Base-by-base conservation (phyloP, 2,113 vertebrate species). In the Uria lomvia region DNA sequence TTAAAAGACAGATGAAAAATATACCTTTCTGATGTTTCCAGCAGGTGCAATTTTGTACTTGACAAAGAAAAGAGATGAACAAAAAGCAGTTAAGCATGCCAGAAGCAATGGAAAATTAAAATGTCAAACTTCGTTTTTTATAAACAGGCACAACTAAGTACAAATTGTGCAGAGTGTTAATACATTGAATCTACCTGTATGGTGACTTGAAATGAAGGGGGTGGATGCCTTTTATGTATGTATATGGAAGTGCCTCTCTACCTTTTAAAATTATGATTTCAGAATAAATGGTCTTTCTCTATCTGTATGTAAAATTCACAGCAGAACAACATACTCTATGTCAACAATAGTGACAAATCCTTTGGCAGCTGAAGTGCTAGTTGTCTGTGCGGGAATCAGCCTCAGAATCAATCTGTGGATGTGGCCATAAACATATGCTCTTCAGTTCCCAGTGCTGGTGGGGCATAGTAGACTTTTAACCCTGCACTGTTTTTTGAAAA, bases 71-170 rank as follows among this genome's bases (percentile, higher is more conserved):
- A 59, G 43, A 76, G 30, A 86, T 87, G 34, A 50, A 56, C 86
- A 84, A 75, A 75, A 89, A n/a, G 13, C 67, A 58, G 59, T 58
- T 80, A 86, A 92, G 55, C 45, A 18, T 94, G 59, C 55, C 63
- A 86, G 55, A 83, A 90, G 76, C 83, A 89, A 47, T 49, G 27
- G 66, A 89, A 96, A 92, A 89, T 84, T 90, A 74, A 85, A 62
- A 68, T 60, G 53, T 87, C 76, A 86, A 84, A 53, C 73, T 68
- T 80, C n/a, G 8, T 18, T 76, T 90, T 91, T 92, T 84, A 62
- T 76, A 43, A 77, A 83, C 30, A 79, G 63, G 16, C 36, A 92
- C 17, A 80, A 62, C 45, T 75, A 40, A 43, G 16, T 80, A 73
- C 36, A 86, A 86, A 65, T 56, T 89, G 15, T 73, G 40, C 58